A percentile compares a stretch with the other conserved stretches of the same genome.
Conservation (phyloP, 2,113 vertebrate genomes). For the Empidonax traillii region DNA sequence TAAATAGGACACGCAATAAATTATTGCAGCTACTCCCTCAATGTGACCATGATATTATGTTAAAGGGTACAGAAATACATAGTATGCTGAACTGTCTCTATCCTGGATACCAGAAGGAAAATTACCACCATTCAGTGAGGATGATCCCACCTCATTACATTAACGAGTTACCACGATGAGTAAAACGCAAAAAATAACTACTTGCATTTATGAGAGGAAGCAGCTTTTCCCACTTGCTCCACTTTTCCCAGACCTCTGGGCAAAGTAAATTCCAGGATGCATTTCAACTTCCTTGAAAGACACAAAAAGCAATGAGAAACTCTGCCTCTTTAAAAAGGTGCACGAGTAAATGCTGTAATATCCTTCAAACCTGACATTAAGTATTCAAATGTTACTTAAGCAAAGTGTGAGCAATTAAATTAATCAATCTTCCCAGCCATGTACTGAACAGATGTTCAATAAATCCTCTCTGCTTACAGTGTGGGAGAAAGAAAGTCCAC, state of each 20-base stretch:
- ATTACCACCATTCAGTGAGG: slow-evolving; percentile 40
- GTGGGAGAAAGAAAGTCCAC: slow-evolving; percentile 81
- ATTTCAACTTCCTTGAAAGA: not conserved
- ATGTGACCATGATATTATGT: slow-evolving; percentile 26
- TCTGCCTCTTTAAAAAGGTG: slow-evolving; percentile 67
- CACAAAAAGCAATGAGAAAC: not conserved
- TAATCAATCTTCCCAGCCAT: slow-evolving; percentile 95
- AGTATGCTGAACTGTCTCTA: slow-evolving; percentile 48
- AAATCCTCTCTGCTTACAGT: slow-evolving; percentile 85
- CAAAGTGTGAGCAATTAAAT: slow-evolving; percentile 97
- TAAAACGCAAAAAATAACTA: slow-evolving; percentile 64
- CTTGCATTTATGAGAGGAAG: slow-evolving; percentile 67
- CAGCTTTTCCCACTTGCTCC: slow-evolving; percentile 57
- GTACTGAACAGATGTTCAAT: slow-evolving; percentile 95
- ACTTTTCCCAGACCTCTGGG: not conserved
- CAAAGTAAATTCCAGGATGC: slow-evolving; percentile 37
- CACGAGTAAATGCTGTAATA: slow-evolving; percentile 71
- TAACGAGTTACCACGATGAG: slow-evolving; percentile 51
- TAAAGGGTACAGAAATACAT: slow-evolving; percentile 69
- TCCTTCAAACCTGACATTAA: slow-evolving; percentile 94
- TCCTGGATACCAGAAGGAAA: slow-evolving; percentile 57
- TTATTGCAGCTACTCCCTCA: slow-evolving; percentile 31
- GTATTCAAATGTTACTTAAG: slow-evolving; percentile 95
- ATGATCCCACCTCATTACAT: slow-evolving; percentile 32
- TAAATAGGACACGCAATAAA: slow-evolving; percentile 30